Evolutionary conservation across 2,113 vertebrate species (phyloP).

Genomic region (Litocranius walleri): DNA sequence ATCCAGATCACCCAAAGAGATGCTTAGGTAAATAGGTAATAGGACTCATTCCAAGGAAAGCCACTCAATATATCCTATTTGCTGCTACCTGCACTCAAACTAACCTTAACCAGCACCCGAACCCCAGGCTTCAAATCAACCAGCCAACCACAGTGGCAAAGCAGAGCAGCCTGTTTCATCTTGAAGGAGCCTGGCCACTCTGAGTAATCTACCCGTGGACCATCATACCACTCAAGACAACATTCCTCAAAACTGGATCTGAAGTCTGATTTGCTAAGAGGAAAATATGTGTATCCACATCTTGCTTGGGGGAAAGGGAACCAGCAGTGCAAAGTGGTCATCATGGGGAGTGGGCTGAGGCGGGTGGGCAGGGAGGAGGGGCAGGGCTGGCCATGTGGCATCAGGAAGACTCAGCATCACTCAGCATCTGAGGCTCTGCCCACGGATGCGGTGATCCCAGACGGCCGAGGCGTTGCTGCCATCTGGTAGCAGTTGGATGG

Average conservation of each 20-base stretch:
- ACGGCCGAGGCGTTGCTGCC: conserved; percentile 50
- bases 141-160: fast-evolving
- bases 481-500: conserved; percentile 72
- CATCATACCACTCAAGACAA: fast-evolving
- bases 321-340: background rate
- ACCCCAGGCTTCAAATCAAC: background rate
- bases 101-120: fast-evolving
- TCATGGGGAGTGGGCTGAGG: fast-evolving
- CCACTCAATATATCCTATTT: background rate
- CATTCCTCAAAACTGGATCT: background rate
- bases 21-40: background rate
- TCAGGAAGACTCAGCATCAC: background rate
- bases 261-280: background rate
- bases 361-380: fast-evolving
- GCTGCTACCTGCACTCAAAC: background rate
- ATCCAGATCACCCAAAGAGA: background rate
- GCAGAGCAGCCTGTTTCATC: fast-evolving
- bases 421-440: background rate
- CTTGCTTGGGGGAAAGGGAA: background rate
- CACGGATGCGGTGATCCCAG: conserved; percentile 47
- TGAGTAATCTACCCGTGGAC: background rate
- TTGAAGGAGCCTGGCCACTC: fast-evolving
- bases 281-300: no score
- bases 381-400: fast-evolving
- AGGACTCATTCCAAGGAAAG: background rate